Evolutionary conservation across 2,888 invertebrate species (phyloP), one percentile per base, ranked within the genome.

Genomic region (Horisme vitalbata): DNA sequence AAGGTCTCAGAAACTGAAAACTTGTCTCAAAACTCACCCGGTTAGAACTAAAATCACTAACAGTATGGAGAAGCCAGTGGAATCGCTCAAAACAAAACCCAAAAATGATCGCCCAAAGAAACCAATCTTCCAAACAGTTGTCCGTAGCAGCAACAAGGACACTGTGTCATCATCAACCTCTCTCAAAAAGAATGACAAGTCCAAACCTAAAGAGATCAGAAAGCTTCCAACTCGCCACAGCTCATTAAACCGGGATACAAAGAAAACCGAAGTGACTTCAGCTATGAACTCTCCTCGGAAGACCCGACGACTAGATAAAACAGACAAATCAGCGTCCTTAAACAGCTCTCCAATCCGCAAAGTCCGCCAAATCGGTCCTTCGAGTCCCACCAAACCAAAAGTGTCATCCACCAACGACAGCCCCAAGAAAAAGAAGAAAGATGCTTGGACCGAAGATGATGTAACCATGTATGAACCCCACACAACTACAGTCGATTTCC

Each of bases 391-490:
- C 0, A 83, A 85, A 56, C 36, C 77, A 9, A 70, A 72, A 4
- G 79, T 87, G 0, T 79, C 78, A 32, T 86, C 87, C 0, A 83
- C 84, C 0, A 83, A 80, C 35, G 84, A 84, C 31, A 86, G 83
- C 53, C 83, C 80, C 0, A 86, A 86, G 28, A 87, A 85, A 57
- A 82, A 82, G 41, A 86, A 83, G 10, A 88, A 86, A 46, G 68
- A 78, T 1, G 74, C 65, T 4, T 82, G 81, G 63, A 68, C 80
- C 9, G 89, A 89, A 23, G 84, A 81, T 41, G 90, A 90, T 49
- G 71, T 90, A 0, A 90, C 89, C 0, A 89, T 90, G 90, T 90
- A 90, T 2, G 90, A 90, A 55, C 75, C 87, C 0, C 87, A 87
- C 23, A 86, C 88, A n/a, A 86, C 87, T 0, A 86, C 86, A 0